Conservation (phyloP, 2,797 vertebrate species). For the Vipera latastei region DNA sequence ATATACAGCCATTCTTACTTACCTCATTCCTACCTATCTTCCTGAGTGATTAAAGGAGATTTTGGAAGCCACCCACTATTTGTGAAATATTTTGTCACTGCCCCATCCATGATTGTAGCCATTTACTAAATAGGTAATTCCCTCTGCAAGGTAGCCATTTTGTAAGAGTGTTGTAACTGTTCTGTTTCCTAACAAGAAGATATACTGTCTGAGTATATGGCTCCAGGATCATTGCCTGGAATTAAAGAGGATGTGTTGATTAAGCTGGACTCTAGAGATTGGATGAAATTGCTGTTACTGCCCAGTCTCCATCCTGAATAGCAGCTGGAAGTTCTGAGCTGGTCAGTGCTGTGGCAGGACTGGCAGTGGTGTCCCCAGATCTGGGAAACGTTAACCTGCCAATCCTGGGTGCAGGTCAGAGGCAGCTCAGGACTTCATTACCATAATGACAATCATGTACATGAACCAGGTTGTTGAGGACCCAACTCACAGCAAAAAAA, state of each 20-base stretch:
- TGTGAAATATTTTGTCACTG: neutral
- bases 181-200: neutral
- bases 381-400: too few relatives aligned
- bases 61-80: neutral
- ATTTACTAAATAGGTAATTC: neutral
- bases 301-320: too few relatives aligned
- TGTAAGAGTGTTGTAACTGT: neutral
- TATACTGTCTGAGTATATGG: neutral
- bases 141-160: neutral
- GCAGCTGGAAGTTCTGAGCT: too few relatives aligned
- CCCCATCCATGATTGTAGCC: neutral
- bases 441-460: too few relatives aligned
- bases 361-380: too few relatives aligned
- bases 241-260: neutral
- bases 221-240: neutral
- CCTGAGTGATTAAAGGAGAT: neutral
- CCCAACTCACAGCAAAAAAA: too few relatives aligned
- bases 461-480: too few relatives aligned
- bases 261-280: too few relatives aligned
- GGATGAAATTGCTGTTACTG: too few relatives aligned
- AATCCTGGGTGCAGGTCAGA: too few relatives aligned
- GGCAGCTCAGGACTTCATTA: too few relatives aligned
- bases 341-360: too few relatives aligned
- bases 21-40: neutral
- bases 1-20: neutral